Evolutionary conservation across 2,113 vertebrate genomes (phyloP).

Genomic region (Gorsachius goisagi): DNA sequence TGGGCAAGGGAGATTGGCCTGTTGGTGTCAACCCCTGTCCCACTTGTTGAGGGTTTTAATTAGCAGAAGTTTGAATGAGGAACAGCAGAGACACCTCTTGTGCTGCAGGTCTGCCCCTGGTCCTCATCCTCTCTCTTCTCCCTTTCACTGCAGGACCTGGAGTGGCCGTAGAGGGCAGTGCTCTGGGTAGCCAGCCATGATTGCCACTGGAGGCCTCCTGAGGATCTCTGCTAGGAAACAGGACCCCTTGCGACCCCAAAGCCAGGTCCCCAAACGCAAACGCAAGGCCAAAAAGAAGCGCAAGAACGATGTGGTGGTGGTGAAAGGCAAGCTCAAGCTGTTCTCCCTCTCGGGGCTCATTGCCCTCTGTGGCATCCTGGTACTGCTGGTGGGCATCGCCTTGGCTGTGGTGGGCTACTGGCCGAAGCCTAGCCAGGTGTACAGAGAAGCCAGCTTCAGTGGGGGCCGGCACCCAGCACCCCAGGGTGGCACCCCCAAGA

Average conservation of each 20-base stretch:
- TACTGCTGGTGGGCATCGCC: conserved; percentile 87
- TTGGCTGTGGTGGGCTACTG: conserved; percentile 94
- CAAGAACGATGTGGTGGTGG: conserved; percentile 92
- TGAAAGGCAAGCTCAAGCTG: conserved; percentile 91
- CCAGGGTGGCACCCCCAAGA: not conserved
- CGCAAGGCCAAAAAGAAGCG: conserved; percentile 88
- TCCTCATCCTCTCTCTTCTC: conserved; percentile 48
- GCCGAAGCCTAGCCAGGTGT: conserved; percentile 80
- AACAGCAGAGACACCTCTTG: not conserved
- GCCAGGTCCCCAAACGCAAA: conserved; percentile 82
- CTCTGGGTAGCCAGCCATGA: conserved; percentile 81
- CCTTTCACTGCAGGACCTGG: conserved; percentile 68
- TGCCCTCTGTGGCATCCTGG: conserved; percentile 86
- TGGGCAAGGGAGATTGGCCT: not conserved
- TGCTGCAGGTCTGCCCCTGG: not conserved
- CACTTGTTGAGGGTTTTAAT: not conserved
- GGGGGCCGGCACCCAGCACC: not conserved
- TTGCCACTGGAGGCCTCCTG: conserved; percentile 94
- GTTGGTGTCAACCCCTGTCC: not conserved
- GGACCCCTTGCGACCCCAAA: conserved; percentile 85
- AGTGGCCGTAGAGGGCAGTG: not conserved
- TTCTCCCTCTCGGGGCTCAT: conserved; percentile 89
- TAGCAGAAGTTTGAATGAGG: not conserved
- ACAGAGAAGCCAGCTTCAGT: conserved; percentile 68
- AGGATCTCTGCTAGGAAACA: conserved; percentile 92